phyloP scores from a whole-genome alignment of 1,140 invertebrate species.

The Delia radicum region DNA sequence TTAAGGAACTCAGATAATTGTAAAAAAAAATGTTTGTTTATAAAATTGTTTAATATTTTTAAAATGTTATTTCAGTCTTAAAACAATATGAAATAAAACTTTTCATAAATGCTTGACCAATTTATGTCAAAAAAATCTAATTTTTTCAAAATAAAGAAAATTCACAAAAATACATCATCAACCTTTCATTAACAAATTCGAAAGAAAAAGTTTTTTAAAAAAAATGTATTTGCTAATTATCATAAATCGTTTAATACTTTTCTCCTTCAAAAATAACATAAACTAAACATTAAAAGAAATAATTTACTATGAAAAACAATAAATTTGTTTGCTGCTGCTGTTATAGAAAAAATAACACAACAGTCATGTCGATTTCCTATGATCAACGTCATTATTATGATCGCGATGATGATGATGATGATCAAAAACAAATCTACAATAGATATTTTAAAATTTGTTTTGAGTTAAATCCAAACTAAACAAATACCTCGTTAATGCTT shows the following conservation, averaged over 20 bases:
- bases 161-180: neutral
- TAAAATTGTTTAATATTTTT: too few species aligned
- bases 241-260: neutral
- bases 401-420: neutral
- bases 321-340: neutral
- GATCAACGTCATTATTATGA: neutral
- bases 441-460: neutral
- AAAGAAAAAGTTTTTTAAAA: neutral
- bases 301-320: neutral
- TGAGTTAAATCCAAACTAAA: neutral
- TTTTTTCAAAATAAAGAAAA: neutral
- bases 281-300: neutral
- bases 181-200: neutral
- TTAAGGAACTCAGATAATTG: too few species aligned
- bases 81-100: too few species aligned
- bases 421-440: neutral
- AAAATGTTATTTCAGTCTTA: too few species aligned
- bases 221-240: neutral
- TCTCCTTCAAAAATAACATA: neutral
- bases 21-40: too few species aligned
- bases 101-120: too few species aligned
- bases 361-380: neutral
- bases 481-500: neutral
- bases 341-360: neutral
- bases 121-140: neutral